Percentiles rank a stretch among this genome's conserved stretches.
phyloP scores from a whole-genome alignment of 30 jellyfish, hydroid and myxozoan genomes.

The Haliclystus octoradiatus region DNA sequence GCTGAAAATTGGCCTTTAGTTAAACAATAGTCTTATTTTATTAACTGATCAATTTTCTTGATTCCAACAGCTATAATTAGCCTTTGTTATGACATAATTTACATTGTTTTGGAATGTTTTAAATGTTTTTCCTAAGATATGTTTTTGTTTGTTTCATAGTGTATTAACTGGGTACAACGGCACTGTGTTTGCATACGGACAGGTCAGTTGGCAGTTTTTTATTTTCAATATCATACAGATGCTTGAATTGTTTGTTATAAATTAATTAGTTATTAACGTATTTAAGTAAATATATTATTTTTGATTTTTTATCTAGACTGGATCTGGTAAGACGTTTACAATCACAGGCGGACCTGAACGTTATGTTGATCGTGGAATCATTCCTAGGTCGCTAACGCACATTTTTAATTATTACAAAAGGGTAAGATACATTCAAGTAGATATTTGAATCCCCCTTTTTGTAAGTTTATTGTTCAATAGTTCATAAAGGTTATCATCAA shows the following conservation, averaged over 20 bases:
- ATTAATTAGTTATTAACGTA: not conserved
- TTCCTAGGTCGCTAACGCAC: constrained; percentile 81
- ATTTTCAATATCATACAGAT: too few species aligned
- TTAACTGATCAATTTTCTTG: too few species aligned
- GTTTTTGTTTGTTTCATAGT: constrained; percentile 9
- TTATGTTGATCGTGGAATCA: constrained; percentile 80
- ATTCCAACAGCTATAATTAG: too few species aligned
- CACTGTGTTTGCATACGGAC: constrained; percentile 89
- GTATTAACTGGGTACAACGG: constrained; percentile 89
- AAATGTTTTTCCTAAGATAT: too few species aligned
- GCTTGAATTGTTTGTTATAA: not conserved
- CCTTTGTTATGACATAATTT: too few species aligned
- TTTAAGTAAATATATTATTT: not conserved
- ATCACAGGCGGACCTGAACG: constrained; percentile 97
- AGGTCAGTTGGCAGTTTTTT: too few species aligned
- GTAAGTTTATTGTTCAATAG: too few species aligned
- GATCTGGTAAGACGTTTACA: constrained; percentile 94
- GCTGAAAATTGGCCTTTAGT: too few species aligned
- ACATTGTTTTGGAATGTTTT: too few species aligned
- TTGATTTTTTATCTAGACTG: constrained; percentile 37
- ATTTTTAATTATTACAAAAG: constrained; percentile 38
- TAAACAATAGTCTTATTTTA: too few species aligned
- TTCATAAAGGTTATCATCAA: too few species aligned
- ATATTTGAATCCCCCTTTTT: too few species aligned
- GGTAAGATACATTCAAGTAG: constrained; percentile 49